phyloP scores from a whole-genome alignment of 2,888 invertebrate genomes.

The Folsomia candida region DNA sequence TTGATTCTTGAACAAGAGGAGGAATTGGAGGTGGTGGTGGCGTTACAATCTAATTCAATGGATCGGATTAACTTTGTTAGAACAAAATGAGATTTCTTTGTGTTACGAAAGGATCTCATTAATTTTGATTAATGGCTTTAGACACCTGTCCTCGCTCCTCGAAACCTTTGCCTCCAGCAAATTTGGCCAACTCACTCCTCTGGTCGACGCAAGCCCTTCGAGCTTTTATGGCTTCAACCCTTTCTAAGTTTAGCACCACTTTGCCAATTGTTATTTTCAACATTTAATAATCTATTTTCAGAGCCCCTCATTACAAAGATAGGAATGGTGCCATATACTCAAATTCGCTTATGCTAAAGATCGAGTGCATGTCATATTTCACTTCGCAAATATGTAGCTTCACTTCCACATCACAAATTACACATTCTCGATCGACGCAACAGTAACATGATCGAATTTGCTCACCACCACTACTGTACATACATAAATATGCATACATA shows the following conservation, averaged over 20 bases:
- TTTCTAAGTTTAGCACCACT: background rate
- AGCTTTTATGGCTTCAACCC: background rate
- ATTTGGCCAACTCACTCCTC: conserved; percentile 3
- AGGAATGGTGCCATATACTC: too few relatives aligned
- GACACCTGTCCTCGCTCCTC: conserved; percentile 43
- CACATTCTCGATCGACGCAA: too few relatives aligned
- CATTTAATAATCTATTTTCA: too few relatives aligned
- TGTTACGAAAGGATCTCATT: conserved; percentile 46
- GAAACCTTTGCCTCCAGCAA: conserved; percentile 16
- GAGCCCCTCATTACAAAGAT: too few relatives aligned
- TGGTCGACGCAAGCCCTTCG: background rate
- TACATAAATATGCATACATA: too few relatives aligned
- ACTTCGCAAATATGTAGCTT: too few relatives aligned
- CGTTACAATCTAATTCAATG: conserved; percentile 25
- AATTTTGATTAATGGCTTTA: conserved; percentile 49
- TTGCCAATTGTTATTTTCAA: background rate
- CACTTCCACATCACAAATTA: too few relatives aligned
- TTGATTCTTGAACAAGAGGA: background rate
- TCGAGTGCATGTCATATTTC: too few relatives aligned
- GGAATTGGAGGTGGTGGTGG: background rate
- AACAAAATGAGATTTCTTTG: conserved; percentile 48
- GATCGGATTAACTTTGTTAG: conserved; percentile 48
- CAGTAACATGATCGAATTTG: too few relatives aligned
- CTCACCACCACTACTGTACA: too few relatives aligned
- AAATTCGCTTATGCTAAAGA: too few relatives aligned